Base-by-base conservation (phyloP, 2,113 vertebrate genomes). In the Apteryx owenii region DNA sequence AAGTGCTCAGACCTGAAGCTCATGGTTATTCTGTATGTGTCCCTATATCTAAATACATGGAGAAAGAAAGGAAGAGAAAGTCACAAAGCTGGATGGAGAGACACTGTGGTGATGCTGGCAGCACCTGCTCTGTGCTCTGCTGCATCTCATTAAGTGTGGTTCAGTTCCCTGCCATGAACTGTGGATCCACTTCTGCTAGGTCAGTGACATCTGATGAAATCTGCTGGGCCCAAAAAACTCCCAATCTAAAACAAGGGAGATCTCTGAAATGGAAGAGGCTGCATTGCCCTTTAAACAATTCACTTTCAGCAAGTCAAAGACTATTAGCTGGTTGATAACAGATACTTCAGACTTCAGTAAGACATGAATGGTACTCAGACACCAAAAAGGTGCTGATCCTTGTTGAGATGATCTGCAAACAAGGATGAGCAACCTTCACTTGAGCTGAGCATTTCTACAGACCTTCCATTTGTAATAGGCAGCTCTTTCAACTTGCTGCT, bases 11-110 rank as follows among this genome's bases (percentile, higher is more conserved):
- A 53, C 33, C 29, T 40, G 40, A 12, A 12, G 62, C 20, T 88
- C 68, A 5, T 2, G 18, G 54, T 60, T 89, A 44, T 72, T 72
- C n/a, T 60, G 17, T n/a, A 25, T 4, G 14, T 29, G 11, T 19
- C 36, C 29, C 60, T 51, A 69, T 73, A 38, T n/a, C 38, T 53
- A 28, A 4, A 38, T 16, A 40, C 31, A 54, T 31, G 18, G 26
- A 78, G 50, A 89, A 77, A 80, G 33, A 72, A 92, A 88, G 22
- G 61, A 79, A 81, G 54, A 87, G 33, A 71, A 91, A 61, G 42
- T 36, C 62, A 79, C 29, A 81, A 68, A 89, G 23, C 53, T 69
- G 58, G 79, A 46, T 11, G 87, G 10, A 70, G 77, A 58, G 31
- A 69, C 19, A n/a, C 14, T 77, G 25, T 0, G 0, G 69, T 18